phyloP scores from a whole-genome alignment of 2,888 invertebrate genomes.

The Dexiosoma caninum region DNA sequence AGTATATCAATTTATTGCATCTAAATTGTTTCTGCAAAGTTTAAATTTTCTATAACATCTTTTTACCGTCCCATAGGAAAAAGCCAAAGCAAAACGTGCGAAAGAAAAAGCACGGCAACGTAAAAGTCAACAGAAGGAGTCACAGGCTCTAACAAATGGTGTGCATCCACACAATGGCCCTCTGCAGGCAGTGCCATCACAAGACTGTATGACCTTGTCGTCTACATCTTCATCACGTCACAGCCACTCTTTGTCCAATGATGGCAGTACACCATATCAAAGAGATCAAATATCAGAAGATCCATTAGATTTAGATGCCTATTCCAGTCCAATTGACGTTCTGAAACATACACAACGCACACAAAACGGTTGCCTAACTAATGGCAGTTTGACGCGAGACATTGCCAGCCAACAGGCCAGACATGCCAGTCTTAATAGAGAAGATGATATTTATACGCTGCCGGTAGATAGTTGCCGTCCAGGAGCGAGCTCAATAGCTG shows the following conservation, averaged over 20 bases:
- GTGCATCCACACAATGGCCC: conserved; percentile 73
- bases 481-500: conserved; percentile 61
- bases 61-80: conserved; percentile 79
- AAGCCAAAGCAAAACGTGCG: conserved; percentile 84
- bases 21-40: too few species aligned
- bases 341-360: conserved; percentile 75
- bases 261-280: conserved; percentile 35
- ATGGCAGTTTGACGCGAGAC: conserved; percentile 72
- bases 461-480: conserved; percentile 75
- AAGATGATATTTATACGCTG: conserved; percentile 77
- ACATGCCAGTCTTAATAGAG: conserved; percentile 68
- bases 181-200: conserved; percentile 72
- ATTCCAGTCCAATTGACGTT: conserved; percentile 80
- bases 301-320: conserved; percentile 75
- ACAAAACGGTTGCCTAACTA: conserved; percentile 70
- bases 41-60: too few species aligned
- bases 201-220: conserved; percentile 71
- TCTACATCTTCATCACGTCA: conserved; percentile 49
- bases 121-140: conserved; percentile 78
- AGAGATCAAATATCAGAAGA: conserved; percentile 63
- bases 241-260: conserved; percentile 41
- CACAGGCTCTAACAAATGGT: conserved; percentile 62
- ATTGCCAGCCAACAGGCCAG: conserved; percentile 60
- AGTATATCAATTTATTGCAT: too few species aligned
- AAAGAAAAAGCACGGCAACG: conserved; percentile 84